Percentiles rank a stretch among this genome's conserved stretches.
These are phyloP conservation scores for Podabrus alpinus DNA, from an alignment of 2,888 invertebrate genomes.

Conservation along the genomic window DNA sequence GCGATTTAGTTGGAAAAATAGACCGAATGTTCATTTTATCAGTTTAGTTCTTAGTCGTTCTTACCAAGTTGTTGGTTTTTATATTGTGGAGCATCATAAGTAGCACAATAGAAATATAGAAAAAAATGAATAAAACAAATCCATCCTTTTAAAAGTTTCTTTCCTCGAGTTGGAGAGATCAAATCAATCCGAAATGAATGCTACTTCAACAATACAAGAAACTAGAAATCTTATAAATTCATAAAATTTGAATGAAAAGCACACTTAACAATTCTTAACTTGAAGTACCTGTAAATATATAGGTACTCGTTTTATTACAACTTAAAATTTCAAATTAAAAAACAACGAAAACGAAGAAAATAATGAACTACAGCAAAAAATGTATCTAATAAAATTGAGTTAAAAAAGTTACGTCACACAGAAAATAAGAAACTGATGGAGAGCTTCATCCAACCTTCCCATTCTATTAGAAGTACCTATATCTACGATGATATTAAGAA, in stretches of 20 bases:
- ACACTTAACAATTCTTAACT: background rate
- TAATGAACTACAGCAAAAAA: background rate
- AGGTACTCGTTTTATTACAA: background rate
- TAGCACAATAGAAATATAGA: too few relatives aligned
- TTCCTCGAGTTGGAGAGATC: background rate
- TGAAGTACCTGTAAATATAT: background rate
- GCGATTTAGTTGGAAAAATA: background rate
- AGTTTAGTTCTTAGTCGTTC: background rate
- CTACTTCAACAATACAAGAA: background rate
- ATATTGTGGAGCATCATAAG: background rate
- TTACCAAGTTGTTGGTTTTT: background rate
- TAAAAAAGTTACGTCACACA: background rate
- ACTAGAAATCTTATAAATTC: background rate
- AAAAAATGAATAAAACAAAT: background rate
- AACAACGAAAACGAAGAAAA: background rate
- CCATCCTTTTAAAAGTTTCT: background rate
- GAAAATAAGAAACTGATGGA: background rate
- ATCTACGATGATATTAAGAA: background rate
- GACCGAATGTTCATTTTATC: background rate
- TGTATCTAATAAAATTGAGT: background rate
- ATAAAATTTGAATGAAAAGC: background rate
- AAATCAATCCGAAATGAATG: background rate
- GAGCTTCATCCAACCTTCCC: background rate
- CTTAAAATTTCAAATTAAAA: background rate
- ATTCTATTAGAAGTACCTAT: conserved; percentile 2